Evolutionary conservation across 2,797 vertebrate genomes (phyloP).

Genomic region (Urophycis tenuis): DNA sequence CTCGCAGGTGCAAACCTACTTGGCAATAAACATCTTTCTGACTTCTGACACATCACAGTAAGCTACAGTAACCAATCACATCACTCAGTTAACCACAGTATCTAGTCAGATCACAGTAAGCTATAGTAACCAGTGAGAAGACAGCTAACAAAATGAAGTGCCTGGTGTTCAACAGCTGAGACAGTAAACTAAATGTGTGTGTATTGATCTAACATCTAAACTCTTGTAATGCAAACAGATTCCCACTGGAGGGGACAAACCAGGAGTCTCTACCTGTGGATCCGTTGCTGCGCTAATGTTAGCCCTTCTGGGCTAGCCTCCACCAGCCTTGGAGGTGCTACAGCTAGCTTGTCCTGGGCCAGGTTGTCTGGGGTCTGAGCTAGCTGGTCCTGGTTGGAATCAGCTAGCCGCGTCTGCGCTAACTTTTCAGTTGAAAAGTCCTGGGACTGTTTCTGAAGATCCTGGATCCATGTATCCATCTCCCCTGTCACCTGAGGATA

Average conservation of each 20-base stretch:
- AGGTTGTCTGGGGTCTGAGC: slow-evolving; percentile 64
- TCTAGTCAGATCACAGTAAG: background rate
- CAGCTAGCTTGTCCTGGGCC: slow-evolving; percentile 81
- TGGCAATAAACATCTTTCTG: too few species aligned
- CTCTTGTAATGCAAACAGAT: background rate
- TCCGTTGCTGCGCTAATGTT: slow-evolving; percentile 87
- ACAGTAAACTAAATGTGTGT: background rate
- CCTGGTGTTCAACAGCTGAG: background rate
- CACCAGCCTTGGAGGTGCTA: slow-evolving; percentile 78
- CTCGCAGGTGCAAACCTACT: too few species aligned
- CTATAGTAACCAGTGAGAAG: background rate
- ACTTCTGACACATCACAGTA: background rate
- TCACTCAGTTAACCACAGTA: background rate
- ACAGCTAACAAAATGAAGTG: background rate
- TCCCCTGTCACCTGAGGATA: slow-evolving; percentile 85
- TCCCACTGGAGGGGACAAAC: background rate
- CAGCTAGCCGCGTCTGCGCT: slow-evolving; percentile 71
- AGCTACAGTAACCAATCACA: background rate
- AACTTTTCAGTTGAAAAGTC: slow-evolving; percentile 90
- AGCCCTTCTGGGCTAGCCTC: slow-evolving; percentile 81
- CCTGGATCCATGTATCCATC: slow-evolving; percentile 95
- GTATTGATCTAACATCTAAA: too few species aligned
- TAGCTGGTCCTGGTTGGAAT: slow-evolving; percentile 77
- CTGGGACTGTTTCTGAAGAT: slow-evolving; percentile 88
- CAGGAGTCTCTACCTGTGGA: slow-evolving; percentile 68